These are phyloP conservation scores for Diphyllodes magnificus DNA, from an alignment of 2,113 vertebrate species.

Conservation along the genomic window DNA sequence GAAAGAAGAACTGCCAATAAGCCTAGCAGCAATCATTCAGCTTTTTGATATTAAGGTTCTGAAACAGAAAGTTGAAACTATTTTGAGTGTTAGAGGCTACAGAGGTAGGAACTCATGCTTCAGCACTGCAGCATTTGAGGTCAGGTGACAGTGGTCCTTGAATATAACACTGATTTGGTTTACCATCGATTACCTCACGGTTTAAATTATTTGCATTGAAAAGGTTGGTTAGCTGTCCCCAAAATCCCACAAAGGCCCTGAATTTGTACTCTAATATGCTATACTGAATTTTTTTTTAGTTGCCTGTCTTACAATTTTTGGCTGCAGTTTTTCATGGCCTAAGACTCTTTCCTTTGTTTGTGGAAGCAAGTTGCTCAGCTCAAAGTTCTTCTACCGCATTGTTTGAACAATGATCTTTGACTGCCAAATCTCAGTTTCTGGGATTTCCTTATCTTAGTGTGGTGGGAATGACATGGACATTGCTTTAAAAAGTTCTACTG, in stretches of 20 bases:
- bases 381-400: neutral
- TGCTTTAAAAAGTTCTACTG: neutral
- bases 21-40: neutral
- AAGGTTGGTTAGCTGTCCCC: neutral
- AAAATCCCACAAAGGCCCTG: neutral
- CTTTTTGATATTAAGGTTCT: neutral
- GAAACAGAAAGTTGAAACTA: neutral
- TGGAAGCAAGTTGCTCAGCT: neutral
- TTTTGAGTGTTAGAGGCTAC: neutral
- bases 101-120: neutral
- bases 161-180: neutral
- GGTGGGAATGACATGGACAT: neutral
- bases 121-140: neutral
- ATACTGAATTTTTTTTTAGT: accelerated
- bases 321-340: neutral
- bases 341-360: neutral
- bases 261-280: neutral
- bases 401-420: neutral
- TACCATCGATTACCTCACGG: neutral
- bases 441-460: neutral
- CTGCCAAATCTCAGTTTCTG: neutral
- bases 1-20: neutral
- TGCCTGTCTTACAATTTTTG: neutral
- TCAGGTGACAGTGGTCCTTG: neutral
- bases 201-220: neutral